These are phyloP conservation scores for Drosophila maculinotata DNA, from an alignment of 2,888 invertebrate genomes.

Conservation along the genomic window DNA sequence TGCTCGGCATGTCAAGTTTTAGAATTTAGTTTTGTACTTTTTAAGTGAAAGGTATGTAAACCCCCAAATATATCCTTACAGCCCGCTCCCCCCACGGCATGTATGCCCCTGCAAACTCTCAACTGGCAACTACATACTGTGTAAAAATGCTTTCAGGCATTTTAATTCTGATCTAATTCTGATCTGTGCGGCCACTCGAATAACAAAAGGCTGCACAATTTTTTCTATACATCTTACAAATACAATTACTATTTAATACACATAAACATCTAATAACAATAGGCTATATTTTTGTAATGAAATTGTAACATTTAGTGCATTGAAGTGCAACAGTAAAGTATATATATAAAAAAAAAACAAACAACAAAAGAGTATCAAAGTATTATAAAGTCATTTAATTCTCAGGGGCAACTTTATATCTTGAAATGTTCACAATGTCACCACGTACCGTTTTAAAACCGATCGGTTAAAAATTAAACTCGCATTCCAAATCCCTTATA, in stretches of 20 bases:
- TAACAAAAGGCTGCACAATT: constrained; percentile 62
- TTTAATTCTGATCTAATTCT: constrained; percentile 33
- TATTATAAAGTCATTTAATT: constrained; percentile 11
- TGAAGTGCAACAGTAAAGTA: constrained; percentile 68
- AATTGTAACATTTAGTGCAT: constrained; percentile 71
- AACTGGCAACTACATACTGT: constrained; percentile 16
- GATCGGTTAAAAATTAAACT: too few species aligned
- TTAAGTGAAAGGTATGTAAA: constrained; percentile 37
- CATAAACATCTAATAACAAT: constrained; percentile 58
- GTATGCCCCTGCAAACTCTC: background rate
- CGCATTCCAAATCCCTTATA: too few species aligned
- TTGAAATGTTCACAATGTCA: too few species aligned
- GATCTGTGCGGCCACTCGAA: constrained; percentile 62
- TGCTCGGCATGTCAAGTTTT: constrained; percentile 49
- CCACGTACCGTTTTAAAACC: too few species aligned
- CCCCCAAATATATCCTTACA: background rate
- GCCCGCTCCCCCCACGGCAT: background rate
- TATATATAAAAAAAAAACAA: constrained; percentile 37
- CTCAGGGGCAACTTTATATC: too few species aligned
- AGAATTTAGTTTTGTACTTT: constrained; percentile 39
- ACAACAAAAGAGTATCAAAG: constrained; percentile 9
- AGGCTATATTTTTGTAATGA: constrained; percentile 78
- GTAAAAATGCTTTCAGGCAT: constrained; percentile 26
- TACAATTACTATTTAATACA: constrained; percentile 59
- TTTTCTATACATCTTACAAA: constrained; percentile 60